Evolutionary conservation across 2,888 invertebrate genomes (phyloP).

Genomic region (Drosophila flavopinicola): DNA sequence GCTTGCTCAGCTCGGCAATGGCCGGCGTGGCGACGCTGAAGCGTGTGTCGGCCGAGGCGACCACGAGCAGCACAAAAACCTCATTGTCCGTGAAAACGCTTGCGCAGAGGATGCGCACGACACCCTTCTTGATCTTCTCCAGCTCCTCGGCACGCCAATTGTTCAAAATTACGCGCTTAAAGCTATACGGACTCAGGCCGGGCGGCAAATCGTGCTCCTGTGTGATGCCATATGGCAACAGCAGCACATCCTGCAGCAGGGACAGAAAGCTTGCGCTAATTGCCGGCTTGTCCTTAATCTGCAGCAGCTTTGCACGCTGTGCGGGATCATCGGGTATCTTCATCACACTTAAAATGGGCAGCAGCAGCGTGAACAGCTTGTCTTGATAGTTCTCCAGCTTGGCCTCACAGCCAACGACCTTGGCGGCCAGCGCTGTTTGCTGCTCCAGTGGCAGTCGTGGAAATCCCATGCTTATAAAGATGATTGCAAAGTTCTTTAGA

Average conservation of each 20-base stretch:
- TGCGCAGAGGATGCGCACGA: conserved; percentile 92
- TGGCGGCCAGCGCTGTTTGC: conserved; percentile 90
- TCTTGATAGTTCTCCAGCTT: conserved; percentile 94
- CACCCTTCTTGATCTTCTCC: conserved; percentile 92
- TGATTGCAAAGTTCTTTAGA: conserved; percentile 95
- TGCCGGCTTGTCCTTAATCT: conserved; percentile 89
- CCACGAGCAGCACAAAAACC: conserved; percentile 90
- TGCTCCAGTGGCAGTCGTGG: conserved; percentile 91
- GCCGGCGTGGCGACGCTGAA: conserved; percentile 95
- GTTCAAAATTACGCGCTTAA: conserved; percentile 90
- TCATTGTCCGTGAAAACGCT: conserved; percentile 91
- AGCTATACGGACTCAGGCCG: conserved; percentile 91
- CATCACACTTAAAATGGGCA: conserved; percentile 91
- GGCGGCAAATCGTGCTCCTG: conserved; percentile 87
- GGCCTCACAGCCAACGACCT: conserved; percentile 90
- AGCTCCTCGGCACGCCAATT: conserved; percentile 91
- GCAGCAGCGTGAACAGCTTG: conserved; percentile 90
- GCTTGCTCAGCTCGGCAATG: conserved; percentile 92
- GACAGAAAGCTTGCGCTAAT: conserved; percentile 86
- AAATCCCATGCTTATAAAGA: conserved; percentile 96
- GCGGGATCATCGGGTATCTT: conserved; percentile 87
- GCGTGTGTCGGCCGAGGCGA: conserved; percentile 94
- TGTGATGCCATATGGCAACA: conserved; percentile 88
- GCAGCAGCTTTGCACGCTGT: conserved; percentile 87
- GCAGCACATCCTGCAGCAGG: conserved; percentile 92